Evolutionary conservation across 2,113 vertebrate genomes (phyloP).

Genomic region (Plecotus auritus): DNA sequence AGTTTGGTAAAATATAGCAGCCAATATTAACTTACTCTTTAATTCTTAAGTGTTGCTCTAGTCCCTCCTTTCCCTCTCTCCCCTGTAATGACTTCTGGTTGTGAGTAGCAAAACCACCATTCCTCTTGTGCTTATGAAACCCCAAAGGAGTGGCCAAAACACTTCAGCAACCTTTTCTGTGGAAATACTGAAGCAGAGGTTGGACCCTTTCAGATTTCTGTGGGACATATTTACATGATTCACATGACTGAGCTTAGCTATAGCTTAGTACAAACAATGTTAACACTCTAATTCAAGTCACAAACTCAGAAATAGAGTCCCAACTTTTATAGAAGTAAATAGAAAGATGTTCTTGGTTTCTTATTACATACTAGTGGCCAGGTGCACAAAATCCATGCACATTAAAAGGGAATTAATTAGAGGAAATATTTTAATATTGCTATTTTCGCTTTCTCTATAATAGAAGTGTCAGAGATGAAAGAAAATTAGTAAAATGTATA

Average conservation of each 20-base stretch:
- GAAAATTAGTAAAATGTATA: too few species aligned
- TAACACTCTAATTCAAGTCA: background rate
- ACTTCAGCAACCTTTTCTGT: background rate
- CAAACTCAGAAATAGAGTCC: background rate
- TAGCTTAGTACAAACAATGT: background rate
- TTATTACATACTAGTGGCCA: background rate
- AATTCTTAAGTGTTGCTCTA: background rate
- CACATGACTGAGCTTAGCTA: background rate
- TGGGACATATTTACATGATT: background rate
- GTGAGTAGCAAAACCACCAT: background rate
- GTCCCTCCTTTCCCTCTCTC: background rate
- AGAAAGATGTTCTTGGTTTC: background rate
- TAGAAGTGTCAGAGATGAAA: too few species aligned
- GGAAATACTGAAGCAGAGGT: background rate
- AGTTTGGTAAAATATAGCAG: background rate
- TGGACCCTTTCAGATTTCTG: background rate
- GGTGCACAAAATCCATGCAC: too few species aligned
- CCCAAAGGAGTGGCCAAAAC: background rate
- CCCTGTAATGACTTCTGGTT: background rate
- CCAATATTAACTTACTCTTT: background rate
- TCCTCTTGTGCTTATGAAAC: background rate
- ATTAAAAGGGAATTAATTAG: too few species aligned
- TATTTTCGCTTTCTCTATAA: too few species aligned
- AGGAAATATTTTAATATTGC: too few species aligned
- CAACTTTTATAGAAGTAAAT: background rate